phyloP scores from a whole-genome alignment of 2,888 invertebrate genomes.

The Mythimna loreyi region DNA sequence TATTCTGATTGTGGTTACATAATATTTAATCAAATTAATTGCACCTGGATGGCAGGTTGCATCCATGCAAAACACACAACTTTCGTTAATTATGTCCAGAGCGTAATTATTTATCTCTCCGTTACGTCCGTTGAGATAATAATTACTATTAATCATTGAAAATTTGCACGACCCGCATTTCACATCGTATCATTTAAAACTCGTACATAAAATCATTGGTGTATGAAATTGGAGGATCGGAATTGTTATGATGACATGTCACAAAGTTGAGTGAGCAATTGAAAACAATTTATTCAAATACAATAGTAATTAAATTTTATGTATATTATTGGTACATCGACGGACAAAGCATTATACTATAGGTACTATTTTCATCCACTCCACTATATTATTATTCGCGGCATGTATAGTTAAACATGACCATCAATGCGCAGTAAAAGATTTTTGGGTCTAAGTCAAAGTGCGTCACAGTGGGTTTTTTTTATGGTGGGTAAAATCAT shows the following conservation, averaged over 20 bases:
- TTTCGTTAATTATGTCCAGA: conserved; percentile 31
- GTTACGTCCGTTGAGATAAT: conserved; percentile 31
- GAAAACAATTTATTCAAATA: neutral
- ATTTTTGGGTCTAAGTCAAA: no score
- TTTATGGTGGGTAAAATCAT: no score
- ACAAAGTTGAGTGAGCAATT: conserved; percentile 17
- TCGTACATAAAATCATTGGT: conserved; percentile 29
- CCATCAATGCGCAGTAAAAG: no score
- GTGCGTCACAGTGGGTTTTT: no score
- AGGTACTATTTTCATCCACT: no score
- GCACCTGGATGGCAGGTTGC: conserved; percentile 9
- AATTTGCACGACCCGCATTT: conserved; percentile 24
- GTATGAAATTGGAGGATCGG: conserved; percentile 47
- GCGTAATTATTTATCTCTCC: conserved; percentile 44
- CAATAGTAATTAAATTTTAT: no score
- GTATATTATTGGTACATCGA: no score
- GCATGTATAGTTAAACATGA: no score
- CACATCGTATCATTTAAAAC: conserved; percentile 36
- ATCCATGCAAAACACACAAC: conserved; percentile 10
- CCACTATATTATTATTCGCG: no score
- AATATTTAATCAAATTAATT: conserved; percentile 18
- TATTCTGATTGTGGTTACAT: conserved; percentile 18
- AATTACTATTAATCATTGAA: conserved; percentile 45
- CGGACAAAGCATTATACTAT: no score
- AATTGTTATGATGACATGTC: conserved; percentile 21